Evolutionary conservation across 2,888 invertebrate species (phyloP), one percentile per base, ranked within the genome.

Genomic region (Lasiommata megera): DNA sequence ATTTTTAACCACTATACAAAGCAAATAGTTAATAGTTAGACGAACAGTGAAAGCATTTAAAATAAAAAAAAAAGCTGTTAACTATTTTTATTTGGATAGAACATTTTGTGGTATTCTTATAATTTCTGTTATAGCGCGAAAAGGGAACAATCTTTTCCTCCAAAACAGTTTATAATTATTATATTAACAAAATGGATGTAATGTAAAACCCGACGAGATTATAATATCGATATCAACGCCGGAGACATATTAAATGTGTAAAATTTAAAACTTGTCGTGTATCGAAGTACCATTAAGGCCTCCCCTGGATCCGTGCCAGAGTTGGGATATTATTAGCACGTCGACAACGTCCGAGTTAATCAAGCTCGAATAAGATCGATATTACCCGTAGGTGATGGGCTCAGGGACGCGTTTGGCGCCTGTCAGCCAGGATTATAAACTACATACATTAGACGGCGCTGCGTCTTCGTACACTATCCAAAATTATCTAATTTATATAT

Each of bases 331-430:
- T 90, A 90, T 89, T 90, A 90, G 88, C 84, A 74, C 84, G 77
- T 79, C 82, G 77, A 82, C 85, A 79, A 79, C 86, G 85, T 84
- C 84, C 77, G 85, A 85, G 87, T 87, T 89, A 88, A 90, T 90
- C 89, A 88, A 85, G 83, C 89, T 87, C 87, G 83, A 88, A 89
- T 88, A 88, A 88, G 87, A 89, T 89, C 89, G 83, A 90, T 90
- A 89, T 82, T 86, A 80, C 75, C 81, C 82, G 83, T 83, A 81
- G 82, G 81, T 86, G 82, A 82, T 83, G 80, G 77, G 79, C 75
- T 77, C 79, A 74, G 78, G 77, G 72, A 65, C 71, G 40, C 51
- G 38, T 29, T 62, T 66, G 58, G 66, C 65, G 67, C 71, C 65
- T 72, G 81, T 79, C 83, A 67, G 58, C 67, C 73, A 67, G 75